Evolutionary conservation across 2,797 vertebrate genomes (phyloP).

Genomic region (Acanthopagrus latus): DNA sequence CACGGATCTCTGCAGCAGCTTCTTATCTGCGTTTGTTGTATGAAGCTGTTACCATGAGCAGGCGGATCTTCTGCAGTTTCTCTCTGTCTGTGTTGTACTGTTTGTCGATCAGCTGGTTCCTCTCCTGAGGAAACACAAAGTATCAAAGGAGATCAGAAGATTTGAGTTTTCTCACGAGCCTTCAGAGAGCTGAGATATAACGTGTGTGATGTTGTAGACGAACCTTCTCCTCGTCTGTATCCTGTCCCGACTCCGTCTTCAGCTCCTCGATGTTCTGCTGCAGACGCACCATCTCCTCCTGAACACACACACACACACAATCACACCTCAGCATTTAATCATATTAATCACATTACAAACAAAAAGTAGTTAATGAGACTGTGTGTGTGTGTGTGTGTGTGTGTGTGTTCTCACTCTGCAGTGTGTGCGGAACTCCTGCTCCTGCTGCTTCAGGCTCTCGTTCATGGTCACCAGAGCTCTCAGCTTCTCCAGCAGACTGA

Average conservation of each 20-base stretch:
- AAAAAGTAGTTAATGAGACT: too few relatives aligned
- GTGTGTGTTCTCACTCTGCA: conserved; percentile 89
- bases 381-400: not conserved
- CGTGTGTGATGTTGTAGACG: too few relatives aligned
- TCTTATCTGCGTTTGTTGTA: conserved; percentile 21
- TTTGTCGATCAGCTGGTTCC: conserved; percentile 89
- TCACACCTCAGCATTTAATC: too few relatives aligned
- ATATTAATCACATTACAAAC: too few relatives aligned
- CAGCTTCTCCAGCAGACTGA: conserved; percentile 91
- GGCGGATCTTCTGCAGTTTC: conserved; percentile 95
- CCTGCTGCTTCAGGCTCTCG: conserved; percentile 94
- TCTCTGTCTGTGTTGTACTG: conserved; percentile 92
- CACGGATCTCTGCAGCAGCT: not conserved
- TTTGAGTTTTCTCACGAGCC: not conserved
- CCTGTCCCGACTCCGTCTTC: conserved; percentile 85
- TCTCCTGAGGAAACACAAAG: conserved; percentile 83
- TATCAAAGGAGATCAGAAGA: not conserved
- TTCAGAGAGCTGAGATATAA: not conserved
- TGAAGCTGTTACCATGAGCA: conserved; percentile 90
- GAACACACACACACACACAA: conserved; percentile 7
- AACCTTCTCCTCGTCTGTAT: conserved; percentile 90
- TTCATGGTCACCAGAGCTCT: conserved; percentile 93
- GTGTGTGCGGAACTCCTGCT: conserved; percentile 94
- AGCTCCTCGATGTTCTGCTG: conserved; percentile 92
- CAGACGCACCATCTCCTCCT: conserved; percentile 96